phyloP scores from a whole-genome alignment of 35 echinoderm and acorn worm genomes.

The Anneissia japonica region DNA sequence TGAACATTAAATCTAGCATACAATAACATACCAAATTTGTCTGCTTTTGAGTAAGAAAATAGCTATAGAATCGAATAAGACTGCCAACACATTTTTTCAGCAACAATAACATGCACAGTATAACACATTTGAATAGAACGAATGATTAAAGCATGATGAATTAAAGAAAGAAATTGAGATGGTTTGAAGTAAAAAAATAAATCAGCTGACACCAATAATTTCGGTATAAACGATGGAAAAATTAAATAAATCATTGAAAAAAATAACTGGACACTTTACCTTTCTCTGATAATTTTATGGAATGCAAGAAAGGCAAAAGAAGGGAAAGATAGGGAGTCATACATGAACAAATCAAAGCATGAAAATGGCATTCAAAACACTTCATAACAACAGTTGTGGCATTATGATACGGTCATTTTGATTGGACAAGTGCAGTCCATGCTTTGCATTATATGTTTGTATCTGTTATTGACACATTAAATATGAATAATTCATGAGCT shows the following conservation, averaged over 20 bases:
- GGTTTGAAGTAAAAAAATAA: not conserved
- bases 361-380: not conserved
- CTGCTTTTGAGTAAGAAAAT: no score
- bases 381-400: not conserved
- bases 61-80: no score
- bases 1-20: no score
- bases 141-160: no score
- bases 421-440: constrained; percentile 1
- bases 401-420: not conserved
- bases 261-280: not conserved
- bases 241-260: not conserved
- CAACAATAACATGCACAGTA: no score
- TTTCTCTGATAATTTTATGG: not conserved
- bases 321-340: constrained; percentile 1
- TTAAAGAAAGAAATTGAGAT: not conserved
- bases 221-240: not conserved
- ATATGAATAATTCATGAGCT: not conserved
- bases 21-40: no score
- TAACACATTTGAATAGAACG: no score
- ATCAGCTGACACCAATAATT: not conserved
- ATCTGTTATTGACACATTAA: not conserved
- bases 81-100: no score
- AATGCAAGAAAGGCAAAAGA: not conserved
- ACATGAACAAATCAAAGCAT: not conserved
- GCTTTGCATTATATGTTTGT: not conserved